phyloP scores from a whole-genome alignment of 2,888 invertebrate species.

The Perithous albicinctus region DNA sequence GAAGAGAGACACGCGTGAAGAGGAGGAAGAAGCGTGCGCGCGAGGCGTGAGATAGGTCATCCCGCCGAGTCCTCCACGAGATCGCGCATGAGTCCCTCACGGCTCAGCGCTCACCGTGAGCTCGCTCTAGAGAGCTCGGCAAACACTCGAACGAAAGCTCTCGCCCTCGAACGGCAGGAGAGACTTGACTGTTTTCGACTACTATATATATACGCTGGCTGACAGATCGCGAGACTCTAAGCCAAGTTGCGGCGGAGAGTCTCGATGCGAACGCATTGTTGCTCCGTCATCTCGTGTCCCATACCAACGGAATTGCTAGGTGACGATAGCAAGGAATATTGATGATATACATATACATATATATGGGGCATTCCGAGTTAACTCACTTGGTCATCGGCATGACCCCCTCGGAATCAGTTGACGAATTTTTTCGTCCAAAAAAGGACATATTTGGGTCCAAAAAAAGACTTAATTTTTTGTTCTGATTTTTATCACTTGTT shows the following conservation, averaged over 20 bases:
- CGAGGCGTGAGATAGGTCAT: constrained; percentile 82
- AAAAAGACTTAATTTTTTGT: no score
- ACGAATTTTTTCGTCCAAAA: no score
- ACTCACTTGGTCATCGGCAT: no score
- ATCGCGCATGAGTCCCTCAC: constrained; percentile 67
- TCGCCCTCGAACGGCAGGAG: not conserved
- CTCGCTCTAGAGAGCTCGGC: constrained; percentile 82
- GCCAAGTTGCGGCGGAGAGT: constrained; percentile 64
- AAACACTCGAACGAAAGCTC: constrained; percentile 80
- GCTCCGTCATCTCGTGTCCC: constrained; percentile 79
- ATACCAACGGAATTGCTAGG: constrained; percentile 24
- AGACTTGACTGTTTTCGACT: constrained; percentile 1
- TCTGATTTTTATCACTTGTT: no score
- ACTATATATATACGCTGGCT: not conserved
- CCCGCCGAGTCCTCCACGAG: constrained; percentile 65
- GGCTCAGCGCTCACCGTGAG: constrained; percentile 46
- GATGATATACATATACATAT: not conserved
- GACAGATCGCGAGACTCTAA: constrained; percentile 68
- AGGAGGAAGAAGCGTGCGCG: constrained; percentile 61
- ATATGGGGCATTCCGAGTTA: no score
- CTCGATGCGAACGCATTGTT: constrained; percentile 75
- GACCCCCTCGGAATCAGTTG: no score
- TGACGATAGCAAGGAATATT: not conserved
- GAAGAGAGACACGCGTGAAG: constrained; percentile 38
- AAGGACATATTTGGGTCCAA: no score